Evolutionary conservation across 2,113 vertebrate species (phyloP), one percentile per base, ranked within the genome.

Genomic region (Irena cyanogastra): DNA sequence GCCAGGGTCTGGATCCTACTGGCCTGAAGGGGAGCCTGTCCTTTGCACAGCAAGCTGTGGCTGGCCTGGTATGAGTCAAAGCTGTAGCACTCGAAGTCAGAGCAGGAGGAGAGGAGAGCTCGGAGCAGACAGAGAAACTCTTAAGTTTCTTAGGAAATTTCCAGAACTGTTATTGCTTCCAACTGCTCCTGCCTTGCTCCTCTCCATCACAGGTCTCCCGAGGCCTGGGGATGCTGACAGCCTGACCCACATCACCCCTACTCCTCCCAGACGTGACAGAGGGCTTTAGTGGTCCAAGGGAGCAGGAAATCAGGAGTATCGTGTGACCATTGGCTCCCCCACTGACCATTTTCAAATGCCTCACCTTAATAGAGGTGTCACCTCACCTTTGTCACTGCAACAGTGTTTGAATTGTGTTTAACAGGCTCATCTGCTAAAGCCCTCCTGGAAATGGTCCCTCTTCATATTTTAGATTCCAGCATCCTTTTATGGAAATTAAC

Each of bases 401-500:
- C 20, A 47, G 24, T 2, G 1, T 72, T 71, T 56, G 56, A 61
- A 22, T 70, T 60, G 12, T 60, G 22, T 77, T 93, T 65, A 78
- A 12, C 23, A 27, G 35, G 47, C 47, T 78, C 21, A 31, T 65
- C 72, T 84, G 35, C 76, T 68, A 68, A 69, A 87, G 63, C 57
- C 21, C 44, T 89, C 69, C 37, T 9, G 21, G 60, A 44, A 26
- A n/a, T 30, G 19, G 70, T 91, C 21, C 47, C 50, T 9, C 37
- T 50, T 92, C 45, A 4, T 49, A 11, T 85, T 94, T 94, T 83
- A 94, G 94, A 96, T 97, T 94, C 93, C 71, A 39, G 53, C 83
- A 78, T 97, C 84, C 47, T 95, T 91, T 77, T 91, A 76, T 90
- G 82, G 44, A 87, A 95, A 92, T 95, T 41, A 95, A 42, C 64